Evolutionary conservation across 2,113 vertebrate species (phyloP), one percentile per base, ranked within the genome.

Genomic region (Chinchilla lanigera): DNA sequence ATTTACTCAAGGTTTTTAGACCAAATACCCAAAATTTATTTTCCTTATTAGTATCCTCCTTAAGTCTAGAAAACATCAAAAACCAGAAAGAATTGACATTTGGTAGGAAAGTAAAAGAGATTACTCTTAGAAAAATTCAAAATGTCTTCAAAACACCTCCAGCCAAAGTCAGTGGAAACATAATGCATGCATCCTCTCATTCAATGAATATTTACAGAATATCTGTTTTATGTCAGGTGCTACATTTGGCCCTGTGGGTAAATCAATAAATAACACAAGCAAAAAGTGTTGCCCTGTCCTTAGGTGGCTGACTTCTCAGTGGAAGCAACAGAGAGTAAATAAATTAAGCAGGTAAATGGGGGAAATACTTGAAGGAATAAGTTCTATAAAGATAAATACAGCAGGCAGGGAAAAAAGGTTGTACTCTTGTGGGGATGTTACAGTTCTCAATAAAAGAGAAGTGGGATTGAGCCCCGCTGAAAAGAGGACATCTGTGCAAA

Each of bases 81-180:
- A 95, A 89, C n/a, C 16, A 87, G 35, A 82, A 71, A 82, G 20
- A 85, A 63, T 4, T 81, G 75, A 19, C 58, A 83, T 92, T 92
- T 92, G 41, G 20, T 83, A 60, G 22, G n/a, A 89, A 95, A 89
- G 87, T 90, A n/a, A 86, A 95, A 96, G 61, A 92, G 28, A 89
- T 60, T 81, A 30, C 85, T 93, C 69, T 97, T 95, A 58, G 24
- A 90, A 67, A 73, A 91, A 35, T 75, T 73, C 38, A 93, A 97
- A 94, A 81, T 97, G 44, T 24, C 77, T 44, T 80, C 61, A 92
- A 5, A 85, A 44, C 19, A 60, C 26, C 17, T 47, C 38, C 30
- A 75, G 14, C 35, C 41, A 83, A 19, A 33, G 5, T 90, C 58
- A 52, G 13, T 61, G 44, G 33, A 20, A 82, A 89, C 69, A 81